Evolutionary conservation across 2,888 invertebrate genomes (phyloP).

Genomic region (Nemoura dubitans): DNA sequence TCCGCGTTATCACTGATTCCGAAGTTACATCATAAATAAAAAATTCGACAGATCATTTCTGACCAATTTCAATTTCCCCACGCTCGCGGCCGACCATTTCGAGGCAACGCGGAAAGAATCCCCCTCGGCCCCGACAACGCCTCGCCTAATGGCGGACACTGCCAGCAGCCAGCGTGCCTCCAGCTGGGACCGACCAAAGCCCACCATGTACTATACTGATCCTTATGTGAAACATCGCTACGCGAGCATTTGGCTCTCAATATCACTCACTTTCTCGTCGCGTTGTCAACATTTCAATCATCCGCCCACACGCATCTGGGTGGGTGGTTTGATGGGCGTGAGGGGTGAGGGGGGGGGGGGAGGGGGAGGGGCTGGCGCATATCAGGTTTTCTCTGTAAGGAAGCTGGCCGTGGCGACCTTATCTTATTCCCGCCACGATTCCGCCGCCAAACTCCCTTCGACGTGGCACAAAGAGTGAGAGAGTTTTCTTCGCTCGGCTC

Average conservation of each 20-base stretch:
- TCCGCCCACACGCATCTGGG: background rate
- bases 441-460: background rate
- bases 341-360: background rate
- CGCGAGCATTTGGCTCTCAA: background rate
- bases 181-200: background rate
- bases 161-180: background rate
- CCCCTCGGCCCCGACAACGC: background rate
- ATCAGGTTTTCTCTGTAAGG: background rate
- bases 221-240: background rate
- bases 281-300: slow-evolving; percentile 32
- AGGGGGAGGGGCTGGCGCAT: background rate
- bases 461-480: slow-evolving; percentile 13
- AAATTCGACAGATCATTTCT: background rate
- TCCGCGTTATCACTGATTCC: background rate
- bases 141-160: background rate
- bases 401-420: slow-evolving; percentile 7
- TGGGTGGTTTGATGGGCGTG: background rate
- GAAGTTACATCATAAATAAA: background rate
- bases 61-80: background rate
- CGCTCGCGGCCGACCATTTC: background rate
- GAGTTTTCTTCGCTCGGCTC: background rate
- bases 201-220: background rate
- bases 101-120: background rate
- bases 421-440: slow-evolving; percentile 22
- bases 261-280: background rate